Conservation (phyloP, 2,888 invertebrate species). For the Mythimna albipuncta region DNA sequence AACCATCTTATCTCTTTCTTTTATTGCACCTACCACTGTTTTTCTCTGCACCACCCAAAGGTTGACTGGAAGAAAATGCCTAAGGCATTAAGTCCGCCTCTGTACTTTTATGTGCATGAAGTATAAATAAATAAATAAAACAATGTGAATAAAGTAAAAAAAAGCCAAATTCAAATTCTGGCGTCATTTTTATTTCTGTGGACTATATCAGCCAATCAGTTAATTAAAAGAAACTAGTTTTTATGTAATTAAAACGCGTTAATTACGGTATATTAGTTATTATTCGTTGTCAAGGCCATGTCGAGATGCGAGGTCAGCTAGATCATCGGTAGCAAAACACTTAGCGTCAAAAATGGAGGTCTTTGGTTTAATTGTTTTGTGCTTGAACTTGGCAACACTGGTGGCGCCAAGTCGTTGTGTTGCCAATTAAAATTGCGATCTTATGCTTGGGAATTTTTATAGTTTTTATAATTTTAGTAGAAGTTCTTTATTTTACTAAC, state of each 20-base stretch:
- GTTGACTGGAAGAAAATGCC: too few species aligned
- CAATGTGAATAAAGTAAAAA: too few species aligned
- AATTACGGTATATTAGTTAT: constrained; percentile 37
- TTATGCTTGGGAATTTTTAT: constrained; percentile 1
- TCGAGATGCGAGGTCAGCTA: constrained; percentile 27
- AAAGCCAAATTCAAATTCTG: not conserved
- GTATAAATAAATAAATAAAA: too few species aligned
- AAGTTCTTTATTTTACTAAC: too few species aligned
- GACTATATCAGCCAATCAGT: constrained; percentile 4
- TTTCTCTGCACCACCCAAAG: too few species aligned
- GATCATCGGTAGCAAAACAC: constrained; percentile 8
- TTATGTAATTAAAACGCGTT: constrained; percentile 22
- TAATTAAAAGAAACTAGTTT: constrained; percentile 43
- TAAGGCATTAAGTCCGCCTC: too few species aligned
- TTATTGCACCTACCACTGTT: too few species aligned
- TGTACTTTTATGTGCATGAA: too few species aligned
- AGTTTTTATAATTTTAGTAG: too few species aligned
- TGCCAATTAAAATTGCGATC: constrained; percentile 16
- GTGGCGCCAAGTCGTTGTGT: constrained; percentile 22
- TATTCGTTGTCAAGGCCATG: constrained; percentile 42
- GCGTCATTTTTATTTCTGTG: constrained; percentile 38
- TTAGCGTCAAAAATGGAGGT: constrained; percentile 26
- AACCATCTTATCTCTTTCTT: too few species aligned
- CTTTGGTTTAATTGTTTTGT: constrained; percentile 36
- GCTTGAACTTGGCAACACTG: constrained; percentile 35